These are phyloP conservation scores for Campylomormyrus numenius DNA, from an alignment of 2,113 vertebrate genomes.

Conservation along the genomic window DNA sequence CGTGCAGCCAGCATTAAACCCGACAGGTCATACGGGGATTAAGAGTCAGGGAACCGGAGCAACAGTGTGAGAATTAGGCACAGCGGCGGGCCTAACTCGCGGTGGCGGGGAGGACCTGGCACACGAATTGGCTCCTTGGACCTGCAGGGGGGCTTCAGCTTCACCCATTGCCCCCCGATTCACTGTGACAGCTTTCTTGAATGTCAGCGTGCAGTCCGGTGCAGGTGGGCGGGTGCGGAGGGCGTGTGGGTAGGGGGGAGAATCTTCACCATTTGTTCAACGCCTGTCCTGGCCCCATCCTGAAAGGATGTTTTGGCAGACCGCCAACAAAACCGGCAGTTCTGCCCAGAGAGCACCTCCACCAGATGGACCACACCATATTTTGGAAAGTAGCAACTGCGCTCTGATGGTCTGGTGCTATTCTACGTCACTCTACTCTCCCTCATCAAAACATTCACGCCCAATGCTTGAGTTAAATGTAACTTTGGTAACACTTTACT, in stretches of 20 bases:
- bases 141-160: slow-evolving; percentile 83
- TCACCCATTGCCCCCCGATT: slow-evolving; percentile 71
- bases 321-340: slow-evolving; percentile 26
- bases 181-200: slow-evolving; percentile 69
- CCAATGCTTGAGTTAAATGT: neutral
- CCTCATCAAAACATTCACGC: neutral
- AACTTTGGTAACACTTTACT: too few relatives aligned
- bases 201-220: slow-evolving; percentile 42
- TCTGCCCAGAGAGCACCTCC: slow-evolving; percentile 31
- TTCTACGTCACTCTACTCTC: neutral
- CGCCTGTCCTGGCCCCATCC: slow-evolving; percentile 43
- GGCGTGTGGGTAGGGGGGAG: slow-evolving; percentile 20
- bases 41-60: slow-evolving; percentile 73
- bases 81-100: slow-evolving; percentile 82
- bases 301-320: slow-evolving; percentile 16
- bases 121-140: slow-evolving; percentile 72
- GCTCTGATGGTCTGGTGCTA: neutral
- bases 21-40: slow-evolving; percentile 92
- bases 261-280: slow-evolving; percentile 38
- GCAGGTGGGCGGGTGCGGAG: slow-evolving; percentile 30
- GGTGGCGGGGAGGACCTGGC: slow-evolving; percentile 85
- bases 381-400: neutral
- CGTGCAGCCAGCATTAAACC: slow-evolving; percentile 75
- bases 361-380: neutral
- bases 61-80: slow-evolving; percentile 90